Evolutionary conservation across 2,797 vertebrate species (phyloP), one percentile per base, ranked within the genome.

Genomic region (Coranthus polyacanthus): DNA sequence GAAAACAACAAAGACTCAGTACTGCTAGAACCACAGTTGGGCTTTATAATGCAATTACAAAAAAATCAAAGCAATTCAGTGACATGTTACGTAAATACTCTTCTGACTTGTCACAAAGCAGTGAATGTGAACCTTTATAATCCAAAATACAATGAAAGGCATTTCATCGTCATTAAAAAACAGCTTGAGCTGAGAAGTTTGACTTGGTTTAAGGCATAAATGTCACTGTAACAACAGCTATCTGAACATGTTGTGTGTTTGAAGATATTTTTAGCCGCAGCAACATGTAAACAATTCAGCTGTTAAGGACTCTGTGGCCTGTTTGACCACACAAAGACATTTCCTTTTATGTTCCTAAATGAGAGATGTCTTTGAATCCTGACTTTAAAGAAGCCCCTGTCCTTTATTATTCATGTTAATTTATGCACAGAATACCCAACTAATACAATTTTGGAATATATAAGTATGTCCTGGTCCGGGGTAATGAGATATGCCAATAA

Each of bases 401-500:
- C 67, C 61, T 92, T 87, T 75, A 90, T 93, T 93, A 92, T 84
- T 89, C 81, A 93, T 94, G 92, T 58, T 91, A 92, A 94, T 93
- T 85, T 88, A 92, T 90, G 86, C 87, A 76, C 69, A 36, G 66
- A 88, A 91, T 77, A 89, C 69, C 84, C 81, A 75, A 87, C 87
- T 89, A 88, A 91, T 90, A 86, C 63, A 84, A 82, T 78, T 92
- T 88, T 88, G 52, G 91, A 94, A 94, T 94, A 92, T 89, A 79
- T 90, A 92, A 92, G 86, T 90, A 80, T 81, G 83, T 84, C 83
- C 81, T 78, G 76, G 84, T 91, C 87, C 55, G 64, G 53, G 45
- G 77, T 92, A 92, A 93, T 92, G 88, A 93, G 88, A 91, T 88
- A 87, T 89, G 80, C 88, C 88, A 91, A 92, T 93, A 94, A 92